Evolutionary conservation across 2,888 invertebrate genomes (phyloP).

Genomic region (Exephanes ischioxanthus): DNA sequence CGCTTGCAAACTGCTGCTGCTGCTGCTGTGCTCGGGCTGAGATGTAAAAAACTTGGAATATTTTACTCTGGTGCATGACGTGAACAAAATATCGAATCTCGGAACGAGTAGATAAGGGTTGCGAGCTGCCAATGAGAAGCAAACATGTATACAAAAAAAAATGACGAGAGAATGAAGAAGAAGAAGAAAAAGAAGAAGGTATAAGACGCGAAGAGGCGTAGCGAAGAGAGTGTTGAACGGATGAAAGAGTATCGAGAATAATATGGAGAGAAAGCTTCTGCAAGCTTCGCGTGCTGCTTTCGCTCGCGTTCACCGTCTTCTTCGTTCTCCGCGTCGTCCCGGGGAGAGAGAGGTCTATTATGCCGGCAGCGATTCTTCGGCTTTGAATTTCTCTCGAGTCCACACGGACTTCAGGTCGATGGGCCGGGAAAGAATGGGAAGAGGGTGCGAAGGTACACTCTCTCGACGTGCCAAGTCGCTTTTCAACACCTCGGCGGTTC

Average conservation of each 20-base stretch:
- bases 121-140: slow-evolving; percentile 5
- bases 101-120: neutral
- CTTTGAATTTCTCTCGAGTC: slow-evolving; percentile 61
- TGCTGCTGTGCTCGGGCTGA: neutral
- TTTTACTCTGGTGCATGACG: neutral
- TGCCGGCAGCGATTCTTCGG: slow-evolving; percentile 51
- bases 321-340: slow-evolving; percentile 13
- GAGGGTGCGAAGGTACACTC: slow-evolving; percentile 7
- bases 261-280: slow-evolving; percentile 52
- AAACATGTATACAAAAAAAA: neutral
- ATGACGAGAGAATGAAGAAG: slow-evolving; percentile 11
- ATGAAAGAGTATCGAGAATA: slow-evolving; percentile 54
- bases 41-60: slow-evolving; percentile 12
- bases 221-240: slow-evolving; percentile 7
- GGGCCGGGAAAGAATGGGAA: neutral
- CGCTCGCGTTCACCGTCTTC: slow-evolving; percentile 1
- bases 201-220: neutral
- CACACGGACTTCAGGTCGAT: slow-evolving; percentile 1
- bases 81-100: neutral
- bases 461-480: slow-evolving; percentile 56
- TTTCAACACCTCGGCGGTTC: slow-evolving; percentile 58
- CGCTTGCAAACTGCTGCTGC: neutral
- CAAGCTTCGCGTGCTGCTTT: slow-evolving; percentile 5
- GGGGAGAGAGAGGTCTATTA: slow-evolving; percentile 49
- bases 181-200: neutral